Base-by-base conservation (phyloP, 2,888 invertebrate species). In the Melipona beecheii region DNA sequence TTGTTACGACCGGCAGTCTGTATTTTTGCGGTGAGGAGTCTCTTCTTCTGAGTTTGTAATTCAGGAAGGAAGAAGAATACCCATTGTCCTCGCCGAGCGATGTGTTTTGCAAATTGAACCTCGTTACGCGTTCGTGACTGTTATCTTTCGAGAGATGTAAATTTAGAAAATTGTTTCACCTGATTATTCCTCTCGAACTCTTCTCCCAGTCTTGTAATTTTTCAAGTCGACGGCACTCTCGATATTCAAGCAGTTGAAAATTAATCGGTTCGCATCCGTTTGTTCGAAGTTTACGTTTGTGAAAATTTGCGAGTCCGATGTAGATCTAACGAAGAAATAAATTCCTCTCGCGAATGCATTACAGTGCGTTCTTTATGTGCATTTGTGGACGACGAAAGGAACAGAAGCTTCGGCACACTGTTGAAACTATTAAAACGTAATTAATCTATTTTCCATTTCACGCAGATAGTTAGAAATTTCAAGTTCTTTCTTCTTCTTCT, bases 1-100 rank as follows among this genome's bases (percentile, higher is more conserved):
- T 88, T 88, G 81, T 81, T 79, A 54, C 79, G 81, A 66, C 75
- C 71, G 77, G 79, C 89, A 77, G 75, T 71, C 83, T 54, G 68
- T 82, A 85, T 72, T 84, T 77, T 86, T 71, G 54, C 52, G 66
- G 68, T 72, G 50, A 72, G 62, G 72, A 73, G 60, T 70, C 75
- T 56, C 66, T 24, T 66, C 68, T 36, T 50, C 43, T 9, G 75
- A 68, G 70, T 75, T 82, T 73, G 76, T 71, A 75, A 81, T 78
- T 78, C 82, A 36, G 62, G 68, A 69, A 75, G 66, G 73, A 68
- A 68, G 66, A 64, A 72, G 56, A 2, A 31, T 64, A n/a, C n/a
- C 50, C 19, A 70, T 75, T 77, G 75, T 73, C 62, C 54, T 15
- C 17, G 27, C n/a, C 5, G 49, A 58, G 43, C 31, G 62, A 56